Evolutionary conservation across 2,113 vertebrate genomes (phyloP).

Genomic region (Rhinoderma darwinii): DNA sequence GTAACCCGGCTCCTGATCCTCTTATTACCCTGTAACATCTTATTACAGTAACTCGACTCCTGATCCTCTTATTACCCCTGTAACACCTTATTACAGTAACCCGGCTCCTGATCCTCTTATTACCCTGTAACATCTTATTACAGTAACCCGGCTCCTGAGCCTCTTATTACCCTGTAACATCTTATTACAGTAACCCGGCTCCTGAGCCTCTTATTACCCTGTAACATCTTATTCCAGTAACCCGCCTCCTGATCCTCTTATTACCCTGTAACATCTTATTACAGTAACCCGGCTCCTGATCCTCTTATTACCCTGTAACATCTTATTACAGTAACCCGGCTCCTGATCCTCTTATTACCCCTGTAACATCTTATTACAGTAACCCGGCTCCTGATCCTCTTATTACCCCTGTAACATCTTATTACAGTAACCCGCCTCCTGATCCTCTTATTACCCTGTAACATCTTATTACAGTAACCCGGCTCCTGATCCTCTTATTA

Average conservation of each 20-base stretch:
- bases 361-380: too few relatives aligned
- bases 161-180: constrained; percentile 17
- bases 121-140: background rate
- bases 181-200: constrained; percentile 32
- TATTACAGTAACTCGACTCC: background rate
- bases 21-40: background rate
- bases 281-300: background rate
- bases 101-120: background rate
- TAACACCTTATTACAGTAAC: background rate
- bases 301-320: background rate
- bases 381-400: too few relatives aligned
- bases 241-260: too few relatives aligned
- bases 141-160: background rate
- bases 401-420: constrained; percentile 23
- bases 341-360: constrained; percentile 9
- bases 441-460: constrained; percentile 24
- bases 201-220: background rate
- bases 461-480: constrained; percentile 17
- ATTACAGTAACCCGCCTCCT: constrained; percentile 1
- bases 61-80: background rate
- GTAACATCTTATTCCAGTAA: background rate
- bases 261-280: too few relatives aligned
- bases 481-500: constrained; percentile 23
- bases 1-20: background rate
- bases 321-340: background rate